A percentile compares a stretch with the other conserved stretches of the same genome.
phyloP scores from a whole-genome alignment of 1,140 invertebrate genomes.

The Tetranychus cinnabarinus region DNA sequence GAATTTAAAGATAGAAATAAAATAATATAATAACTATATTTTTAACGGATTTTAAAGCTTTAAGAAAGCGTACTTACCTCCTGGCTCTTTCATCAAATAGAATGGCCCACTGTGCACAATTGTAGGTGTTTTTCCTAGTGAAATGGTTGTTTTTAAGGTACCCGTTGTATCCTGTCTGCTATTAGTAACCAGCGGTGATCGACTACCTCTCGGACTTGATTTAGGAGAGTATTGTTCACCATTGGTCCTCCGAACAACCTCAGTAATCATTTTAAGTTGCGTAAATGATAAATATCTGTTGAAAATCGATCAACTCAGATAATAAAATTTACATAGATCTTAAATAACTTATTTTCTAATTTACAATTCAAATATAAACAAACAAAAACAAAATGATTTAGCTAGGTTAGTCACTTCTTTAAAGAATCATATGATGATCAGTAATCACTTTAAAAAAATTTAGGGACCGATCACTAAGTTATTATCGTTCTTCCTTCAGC shows the following conservation, averaged over 20 bases:
- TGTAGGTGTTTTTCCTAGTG: slow-evolving; percentile 78
- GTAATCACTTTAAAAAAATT: too few relatives aligned
- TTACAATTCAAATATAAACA: too few relatives aligned
- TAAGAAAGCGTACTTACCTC: slow-evolving; percentile 32
- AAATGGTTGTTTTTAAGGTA: slow-evolving; percentile 90
- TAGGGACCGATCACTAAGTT: too few relatives aligned
- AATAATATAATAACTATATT: neutral
- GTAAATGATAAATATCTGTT: too few relatives aligned
- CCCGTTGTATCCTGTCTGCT: slow-evolving; percentile 70
- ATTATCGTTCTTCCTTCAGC: too few relatives aligned
- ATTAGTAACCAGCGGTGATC: slow-evolving; percentile 33
- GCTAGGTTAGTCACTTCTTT: too few relatives aligned
- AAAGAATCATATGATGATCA: too few relatives aligned
- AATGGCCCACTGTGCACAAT: slow-evolving; percentile 69
- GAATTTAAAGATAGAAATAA: slow-evolving; percentile 12
- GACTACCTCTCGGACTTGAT: slow-evolving; percentile 68
- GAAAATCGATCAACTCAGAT: too few relatives aligned
- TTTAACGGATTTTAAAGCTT: too few relatives aligned
- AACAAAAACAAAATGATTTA: too few relatives aligned
- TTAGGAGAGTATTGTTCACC: slow-evolving; percentile 50
- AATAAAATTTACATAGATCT: too few relatives aligned
- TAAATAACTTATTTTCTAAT: too few relatives aligned
- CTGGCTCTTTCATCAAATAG: slow-evolving; percentile 91
- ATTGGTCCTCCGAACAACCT: neutral
- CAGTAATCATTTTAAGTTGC: slow-evolving; percentile 2